A percentile compares a stretch with the other conserved stretches of the same genome.
Evolutionary conservation across 2,888 invertebrate species (phyloP).

Genomic region (Leptogaster cylindrica): DNA sequence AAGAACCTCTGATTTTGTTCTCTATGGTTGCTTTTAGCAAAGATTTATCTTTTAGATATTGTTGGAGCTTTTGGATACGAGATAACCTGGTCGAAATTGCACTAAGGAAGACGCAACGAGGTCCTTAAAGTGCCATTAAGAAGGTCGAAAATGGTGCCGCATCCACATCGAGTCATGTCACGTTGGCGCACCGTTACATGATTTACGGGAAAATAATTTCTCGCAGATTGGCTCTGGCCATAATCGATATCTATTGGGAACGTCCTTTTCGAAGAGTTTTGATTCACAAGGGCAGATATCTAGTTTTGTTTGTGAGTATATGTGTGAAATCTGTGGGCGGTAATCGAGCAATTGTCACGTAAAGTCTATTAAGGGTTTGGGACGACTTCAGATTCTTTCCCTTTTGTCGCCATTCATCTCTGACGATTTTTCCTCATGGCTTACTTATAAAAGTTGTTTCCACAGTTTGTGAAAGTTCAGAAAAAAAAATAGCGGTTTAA

Average conservation of each 20-base stretch:
- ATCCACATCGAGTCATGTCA: conserved; percentile 12
- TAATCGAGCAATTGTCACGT: conserved; percentile 9
- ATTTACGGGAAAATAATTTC: conserved; percentile 27
- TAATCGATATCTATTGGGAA: not conserved
- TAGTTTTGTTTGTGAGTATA: too few species aligned
- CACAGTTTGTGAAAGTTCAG: not conserved
- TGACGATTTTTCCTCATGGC: not conserved
- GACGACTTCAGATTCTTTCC: conserved; percentile 8
- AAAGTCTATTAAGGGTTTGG: conserved; percentile 17
- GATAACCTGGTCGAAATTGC: conserved; percentile 12
- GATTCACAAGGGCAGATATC: not conserved
- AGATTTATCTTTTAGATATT: conserved; percentile 1
- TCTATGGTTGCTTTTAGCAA: not conserved
- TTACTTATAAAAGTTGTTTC: not conserved
- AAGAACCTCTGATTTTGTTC: not conserved
- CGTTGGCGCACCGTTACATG: conserved; percentile 16
- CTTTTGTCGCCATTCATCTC: not conserved
- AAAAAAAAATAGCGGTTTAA: not conserved
- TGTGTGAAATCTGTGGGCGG: conserved; percentile 1
- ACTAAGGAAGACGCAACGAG: conserved; percentile 3
- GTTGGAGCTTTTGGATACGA: not conserved
- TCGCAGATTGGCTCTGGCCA: conserved; percentile 3
- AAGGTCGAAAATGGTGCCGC: conserved; percentile 1
- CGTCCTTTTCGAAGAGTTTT: not conserved
- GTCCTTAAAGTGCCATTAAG: conserved; percentile 17